Percentiles rank a stretch among this genome's conserved stretches.
Conservation (phyloP, 2,888 invertebrate species). For the Ganaspis brasiliensis region DNA sequence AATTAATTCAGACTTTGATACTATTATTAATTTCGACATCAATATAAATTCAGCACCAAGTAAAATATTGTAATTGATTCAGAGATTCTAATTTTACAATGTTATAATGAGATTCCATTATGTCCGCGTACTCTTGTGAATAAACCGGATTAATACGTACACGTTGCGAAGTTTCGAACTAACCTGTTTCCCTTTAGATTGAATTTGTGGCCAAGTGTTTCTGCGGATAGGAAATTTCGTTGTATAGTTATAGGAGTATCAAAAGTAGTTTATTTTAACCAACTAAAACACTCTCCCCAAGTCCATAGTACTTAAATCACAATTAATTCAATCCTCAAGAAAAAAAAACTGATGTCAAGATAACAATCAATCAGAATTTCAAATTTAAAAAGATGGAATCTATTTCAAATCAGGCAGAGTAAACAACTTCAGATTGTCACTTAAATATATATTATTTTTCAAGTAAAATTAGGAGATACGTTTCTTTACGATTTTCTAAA, state of each 20-base stretch:
- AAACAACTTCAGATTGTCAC: too few species aligned
- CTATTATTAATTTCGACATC: too few species aligned
- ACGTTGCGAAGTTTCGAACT: conserved; percentile 33
- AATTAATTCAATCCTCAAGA: too few species aligned
- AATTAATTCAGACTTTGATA: too few species aligned
- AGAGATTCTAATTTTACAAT: conserved; percentile 38
- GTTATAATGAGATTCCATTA: conserved; percentile 30
- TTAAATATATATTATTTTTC: too few species aligned
- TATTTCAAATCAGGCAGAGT: too few species aligned
- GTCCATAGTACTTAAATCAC: not conserved
- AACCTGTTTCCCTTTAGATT: conserved; percentile 39
- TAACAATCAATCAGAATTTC: too few species aligned
- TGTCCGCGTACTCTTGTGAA: conserved; percentile 29
- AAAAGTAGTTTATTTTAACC: conserved; percentile 31
- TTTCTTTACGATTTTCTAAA: too few species aligned
- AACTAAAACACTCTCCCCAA: not conserved
- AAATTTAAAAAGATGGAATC: too few species aligned
- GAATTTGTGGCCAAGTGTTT: conserved; percentile 42
- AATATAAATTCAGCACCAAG: not conserved
- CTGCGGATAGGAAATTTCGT: conserved; percentile 38
- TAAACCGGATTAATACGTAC: conserved; percentile 29
- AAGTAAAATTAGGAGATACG: not conserved
- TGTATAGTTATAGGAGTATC: conserved; percentile 27
- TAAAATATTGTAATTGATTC: conserved; percentile 15
- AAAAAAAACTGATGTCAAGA: too few species aligned